Evolutionary conservation across 1,140 invertebrate genomes (phyloP).

Genomic region (Apis dorsata): DNA sequence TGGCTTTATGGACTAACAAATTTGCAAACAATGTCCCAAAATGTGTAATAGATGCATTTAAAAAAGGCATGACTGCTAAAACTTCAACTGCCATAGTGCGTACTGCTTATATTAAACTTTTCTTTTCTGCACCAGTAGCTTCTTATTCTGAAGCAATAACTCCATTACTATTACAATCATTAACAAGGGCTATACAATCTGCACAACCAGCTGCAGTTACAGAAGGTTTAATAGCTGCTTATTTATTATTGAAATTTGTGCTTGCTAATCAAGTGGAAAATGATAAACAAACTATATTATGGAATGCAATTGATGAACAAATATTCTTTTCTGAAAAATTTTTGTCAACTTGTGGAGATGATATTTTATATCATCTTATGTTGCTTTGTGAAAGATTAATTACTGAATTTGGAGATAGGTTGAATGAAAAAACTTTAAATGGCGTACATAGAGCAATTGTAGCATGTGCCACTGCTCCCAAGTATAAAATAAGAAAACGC

Average conservation of each 20-base stretch:
- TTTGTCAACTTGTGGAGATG: slow-evolving; percentile 85
- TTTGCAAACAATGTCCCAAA: slow-evolving; percentile 85
- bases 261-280: slow-evolving; percentile 81
- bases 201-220: slow-evolving; percentile 84
- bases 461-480: slow-evolving; percentile 81
- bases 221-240: slow-evolving; percentile 89
- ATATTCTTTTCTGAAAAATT: slow-evolving; percentile 92
- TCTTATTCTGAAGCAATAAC: slow-evolving; percentile 67
- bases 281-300: slow-evolving; percentile 82
- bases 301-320: slow-evolving; percentile 88
- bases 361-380: slow-evolving; percentile 84
- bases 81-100: slow-evolving; percentile 88
- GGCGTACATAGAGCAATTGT: slow-evolving; percentile 84
- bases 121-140: slow-evolving; percentile 66
- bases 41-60: slow-evolving; percentile 87
- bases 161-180: slow-evolving; percentile 72
- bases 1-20: slow-evolving; percentile 89
- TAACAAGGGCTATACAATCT: slow-evolving; percentile 73
- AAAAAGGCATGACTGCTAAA: slow-evolving; percentile 90
- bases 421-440: slow-evolving; percentile 80
- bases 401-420: slow-evolving; percentile 81
- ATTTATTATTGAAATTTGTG: slow-evolving; percentile 86
- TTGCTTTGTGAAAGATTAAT: slow-evolving; percentile 84
- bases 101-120: slow-evolving; percentile 83
- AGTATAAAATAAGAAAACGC: slow-evolving; percentile 69